Percentiles rank a stretch among this genome's conserved stretches.
Conservation (phyloP, 1,140 invertebrate genomes). For the Diorhabda carinulata region DNA sequence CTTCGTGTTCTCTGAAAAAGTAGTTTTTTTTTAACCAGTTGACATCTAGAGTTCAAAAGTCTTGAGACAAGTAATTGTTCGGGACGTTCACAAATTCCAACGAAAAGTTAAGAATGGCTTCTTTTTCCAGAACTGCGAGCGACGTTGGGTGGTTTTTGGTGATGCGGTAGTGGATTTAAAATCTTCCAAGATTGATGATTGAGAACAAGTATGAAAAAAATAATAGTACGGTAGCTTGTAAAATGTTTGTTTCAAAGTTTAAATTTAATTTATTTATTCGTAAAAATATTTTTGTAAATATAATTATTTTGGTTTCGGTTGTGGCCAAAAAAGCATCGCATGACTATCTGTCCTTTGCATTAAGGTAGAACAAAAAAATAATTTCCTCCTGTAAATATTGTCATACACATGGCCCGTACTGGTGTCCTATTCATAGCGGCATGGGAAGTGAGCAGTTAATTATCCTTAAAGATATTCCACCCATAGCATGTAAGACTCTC, state of each 20-base stretch:
- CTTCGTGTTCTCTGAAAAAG: background rate
- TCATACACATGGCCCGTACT: no score
- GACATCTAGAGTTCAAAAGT: constrained; percentile 6
- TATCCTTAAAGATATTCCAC: no score
- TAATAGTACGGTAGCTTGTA: background rate
- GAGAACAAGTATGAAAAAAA: background rate
- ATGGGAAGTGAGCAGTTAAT: no score
- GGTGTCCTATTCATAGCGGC: no score
- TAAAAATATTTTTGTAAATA: no score
- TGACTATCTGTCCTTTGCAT: no score
- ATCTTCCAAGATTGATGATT: constrained; percentile 8
- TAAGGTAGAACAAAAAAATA: no score
- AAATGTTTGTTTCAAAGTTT: no score
- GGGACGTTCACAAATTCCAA: constrained; percentile 8
- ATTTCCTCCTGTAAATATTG: no score
- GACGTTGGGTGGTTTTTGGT: constrained; percentile 4
- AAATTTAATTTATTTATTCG: no score
- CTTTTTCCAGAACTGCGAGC: background rate
- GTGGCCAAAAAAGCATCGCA: no score
- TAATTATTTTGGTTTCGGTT: no score
- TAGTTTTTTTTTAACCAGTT: constrained; percentile 1
- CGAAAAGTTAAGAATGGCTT: background rate
- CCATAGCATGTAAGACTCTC: background rate
- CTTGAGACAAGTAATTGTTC: constrained; percentile 10
- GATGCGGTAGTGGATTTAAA: constrained; percentile 1